Conservation (phyloP, 2,797 vertebrate species). For the Etheostoma perlongum region DNA sequence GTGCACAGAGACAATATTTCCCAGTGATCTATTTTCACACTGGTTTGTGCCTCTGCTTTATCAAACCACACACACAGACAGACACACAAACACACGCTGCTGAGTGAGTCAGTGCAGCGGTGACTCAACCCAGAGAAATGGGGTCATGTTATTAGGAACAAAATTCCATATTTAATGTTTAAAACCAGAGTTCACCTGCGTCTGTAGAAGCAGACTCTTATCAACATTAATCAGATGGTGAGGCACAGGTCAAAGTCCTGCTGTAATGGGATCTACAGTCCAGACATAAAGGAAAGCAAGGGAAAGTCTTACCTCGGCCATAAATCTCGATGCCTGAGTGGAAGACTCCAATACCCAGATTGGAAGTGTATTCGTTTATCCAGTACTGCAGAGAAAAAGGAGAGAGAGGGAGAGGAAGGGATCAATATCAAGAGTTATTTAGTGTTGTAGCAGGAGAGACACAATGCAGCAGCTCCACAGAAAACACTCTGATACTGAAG, state of each 20-base stretch:
- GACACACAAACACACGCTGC: slow-evolving; percentile 16
- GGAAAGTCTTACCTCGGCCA: slow-evolving; percentile 88
- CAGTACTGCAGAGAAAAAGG: slow-evolving; percentile 87
- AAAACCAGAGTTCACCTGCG: slow-evolving; percentile 37
- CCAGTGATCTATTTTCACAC: slow-evolving; percentile 45
- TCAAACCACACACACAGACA: slow-evolving; percentile 29
- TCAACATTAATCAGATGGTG: not conserved
- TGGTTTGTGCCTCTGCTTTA: slow-evolving; percentile 43
- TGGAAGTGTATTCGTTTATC: slow-evolving; percentile 98
- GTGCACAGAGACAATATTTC: slow-evolving; percentile 37
- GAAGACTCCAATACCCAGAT: slow-evolving; percentile 96
- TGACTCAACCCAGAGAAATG: slow-evolving; percentile 70
- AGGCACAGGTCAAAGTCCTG: not conserved
- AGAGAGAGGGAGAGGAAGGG: slow-evolving; percentile 11
- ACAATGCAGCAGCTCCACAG: slow-evolving; percentile 7
- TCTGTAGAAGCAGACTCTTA: not conserved
- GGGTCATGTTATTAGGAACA: slow-evolving; percentile 56
- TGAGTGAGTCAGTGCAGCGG: slow-evolving; percentile 48
- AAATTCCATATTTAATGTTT: slow-evolving; percentile 48
- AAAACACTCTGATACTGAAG: not conserved
- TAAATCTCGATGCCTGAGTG: slow-evolving; percentile 97
- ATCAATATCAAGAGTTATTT: slow-evolving; percentile 26
- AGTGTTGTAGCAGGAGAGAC: not conserved
- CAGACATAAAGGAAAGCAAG: slow-evolving; percentile 10
- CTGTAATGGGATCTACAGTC: slow-evolving; percentile 14